Evolutionary conservation across 2,113 vertebrate genomes (phyloP), one percentile per base, ranked within the genome.

Genomic region (Hippocampus comes): DNA sequence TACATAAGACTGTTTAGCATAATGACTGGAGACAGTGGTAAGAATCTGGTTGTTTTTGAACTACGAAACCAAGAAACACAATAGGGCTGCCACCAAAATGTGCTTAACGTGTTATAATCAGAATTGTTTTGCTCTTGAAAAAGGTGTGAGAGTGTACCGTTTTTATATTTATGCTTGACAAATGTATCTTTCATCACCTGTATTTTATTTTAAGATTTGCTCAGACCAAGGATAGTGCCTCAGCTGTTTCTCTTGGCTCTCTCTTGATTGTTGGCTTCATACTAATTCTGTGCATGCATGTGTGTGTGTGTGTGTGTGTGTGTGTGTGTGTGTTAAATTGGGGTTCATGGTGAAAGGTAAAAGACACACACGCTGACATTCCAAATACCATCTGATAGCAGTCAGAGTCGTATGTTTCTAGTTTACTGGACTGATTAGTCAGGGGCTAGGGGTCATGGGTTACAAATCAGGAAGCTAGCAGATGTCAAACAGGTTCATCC

Each of bases 361-460:
- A 84, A 88, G 68, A 82, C 76, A 89, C 70, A 80, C 66, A 79
- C 70, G 74, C 66, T 42, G 74, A 77, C 83, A 84, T 84, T 74
- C 48, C 46, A 72, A 81, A 76, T 80, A 78, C 78, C 82, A 77
- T 84, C 75, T 75, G 81, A 84, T 81, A 63, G 0, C 55, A 63
- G 68, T 73, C 83, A 53, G 71, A 61, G 74, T 78, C 67, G 85
- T 86, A 71, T 87, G 84, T 89, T 89, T 89, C 86, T 75, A 80
- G 43, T 81, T 87, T 81, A 87, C 78, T 84, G 74, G 81, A 51
- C 59, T 84, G 84, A 87, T 87, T 89, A 86, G 86, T 85, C 75
- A 85, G 78, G 78, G 79, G 63, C 71, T 78, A 66, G 34, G 81
- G 81, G 80, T 89, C 82, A 85, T 60, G 49, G 86, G 81, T 88